These are phyloP conservation scores for Apantesis nais DNA, from an alignment of 2,888 invertebrate species.

Conservation along the genomic window DNA sequence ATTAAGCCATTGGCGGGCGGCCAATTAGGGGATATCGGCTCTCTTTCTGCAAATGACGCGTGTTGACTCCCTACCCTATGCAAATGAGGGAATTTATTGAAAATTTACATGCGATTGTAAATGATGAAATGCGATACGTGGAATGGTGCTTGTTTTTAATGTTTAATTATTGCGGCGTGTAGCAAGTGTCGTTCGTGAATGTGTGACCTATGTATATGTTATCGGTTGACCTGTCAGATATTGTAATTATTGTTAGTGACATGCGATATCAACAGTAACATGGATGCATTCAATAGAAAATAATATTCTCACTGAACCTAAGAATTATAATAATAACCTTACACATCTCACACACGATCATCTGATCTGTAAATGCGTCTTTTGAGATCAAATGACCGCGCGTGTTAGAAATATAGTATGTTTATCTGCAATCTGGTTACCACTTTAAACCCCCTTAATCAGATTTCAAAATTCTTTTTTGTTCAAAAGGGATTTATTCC, in stretches of 20 bases:
- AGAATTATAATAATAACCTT: too few species aligned
- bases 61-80: constrained; percentile 34
- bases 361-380: too few species aligned
- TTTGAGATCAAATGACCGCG: too few species aligned
- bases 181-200: neutral
- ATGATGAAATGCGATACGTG: constrained; percentile 19
- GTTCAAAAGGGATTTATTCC: too few species aligned
- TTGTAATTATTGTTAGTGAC: neutral
- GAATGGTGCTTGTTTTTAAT: constrained; percentile 13
- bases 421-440: too few species aligned
- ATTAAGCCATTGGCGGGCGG: constrained; percentile 43
- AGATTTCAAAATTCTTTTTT: too few species aligned
- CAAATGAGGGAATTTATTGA: constrained; percentile 47
- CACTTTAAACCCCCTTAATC: too few species aligned
- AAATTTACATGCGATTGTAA: constrained; percentile 40
- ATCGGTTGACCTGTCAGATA: neutral
- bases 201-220: neutral
- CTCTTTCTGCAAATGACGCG: constrained; percentile 40
- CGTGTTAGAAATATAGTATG: too few species aligned
- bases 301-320: neutral
- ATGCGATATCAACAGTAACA: neutral
- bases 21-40: constrained; percentile 40
- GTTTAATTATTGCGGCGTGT: constrained; percentile 8
- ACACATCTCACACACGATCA: too few species aligned
- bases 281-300: neutral